Conservation (phyloP, 1,140 invertebrate species). For the Formica selysi region DNA sequence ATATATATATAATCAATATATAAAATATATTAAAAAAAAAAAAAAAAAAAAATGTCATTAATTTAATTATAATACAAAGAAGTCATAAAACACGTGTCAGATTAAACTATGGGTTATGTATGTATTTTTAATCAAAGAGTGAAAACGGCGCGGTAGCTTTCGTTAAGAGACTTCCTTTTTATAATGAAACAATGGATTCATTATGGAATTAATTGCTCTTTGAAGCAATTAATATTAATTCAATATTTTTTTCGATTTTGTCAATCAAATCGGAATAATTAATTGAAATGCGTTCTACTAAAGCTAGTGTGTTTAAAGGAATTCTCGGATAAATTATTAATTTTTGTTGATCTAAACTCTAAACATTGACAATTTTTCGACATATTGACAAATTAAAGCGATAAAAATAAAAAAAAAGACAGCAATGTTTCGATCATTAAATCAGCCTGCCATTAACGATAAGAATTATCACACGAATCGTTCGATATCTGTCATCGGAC, state of each 20-base stretch:
- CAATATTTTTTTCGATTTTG: not conserved
- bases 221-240: not conserved
- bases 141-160: not conserved
- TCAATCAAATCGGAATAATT: not conserved
- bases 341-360: not conserved
- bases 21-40: too few species aligned
- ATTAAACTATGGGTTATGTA: not conserved
- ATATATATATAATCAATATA: not conserved
- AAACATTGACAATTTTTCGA: not conserved
- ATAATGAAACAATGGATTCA: too few species aligned
- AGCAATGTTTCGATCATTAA: not conserved
- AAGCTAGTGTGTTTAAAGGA: not conserved
- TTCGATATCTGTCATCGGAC: not conserved
- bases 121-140: not conserved
- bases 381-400: not conserved
- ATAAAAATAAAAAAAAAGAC: not conserved
- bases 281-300: not conserved
- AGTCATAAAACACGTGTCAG: not conserved
- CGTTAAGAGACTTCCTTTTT: not conserved
- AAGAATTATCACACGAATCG: not conserved
- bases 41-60: not conserved
- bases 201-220: not conserved
- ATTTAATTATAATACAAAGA: not conserved
- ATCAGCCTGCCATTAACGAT: not conserved
- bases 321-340: not conserved